These are phyloP conservation scores for Ascidia mentula DNA, from an alignment of 23 tunicate genomes.

Conservation along the genomic window DNA sequence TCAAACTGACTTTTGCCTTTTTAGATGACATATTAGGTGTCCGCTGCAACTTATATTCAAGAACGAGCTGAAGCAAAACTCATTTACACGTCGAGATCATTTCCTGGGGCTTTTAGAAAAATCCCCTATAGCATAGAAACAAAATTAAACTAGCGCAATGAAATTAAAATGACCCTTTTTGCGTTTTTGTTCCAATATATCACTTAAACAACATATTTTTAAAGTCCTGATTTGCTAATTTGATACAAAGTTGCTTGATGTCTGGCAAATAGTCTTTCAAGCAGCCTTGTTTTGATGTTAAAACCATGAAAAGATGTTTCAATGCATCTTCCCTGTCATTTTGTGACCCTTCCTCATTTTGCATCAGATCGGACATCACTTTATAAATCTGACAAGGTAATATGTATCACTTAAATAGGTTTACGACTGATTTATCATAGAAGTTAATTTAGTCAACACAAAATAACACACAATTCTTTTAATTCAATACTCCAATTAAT, in stretches of 20 bases:
- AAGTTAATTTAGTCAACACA: no score
- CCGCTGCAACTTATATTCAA: no score
- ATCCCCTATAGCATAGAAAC: conserved; percentile 6
- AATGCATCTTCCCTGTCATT: not conserved
- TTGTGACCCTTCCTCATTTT: not conserved
- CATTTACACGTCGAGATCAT: no score
- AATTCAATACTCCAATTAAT: no score
- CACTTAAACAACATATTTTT: not conserved
- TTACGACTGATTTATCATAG: no score
- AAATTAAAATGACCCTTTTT: not conserved
- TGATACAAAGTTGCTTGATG: not conserved
- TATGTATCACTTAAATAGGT: not conserved
- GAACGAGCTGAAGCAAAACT: no score
- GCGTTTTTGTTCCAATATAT: not conserved
- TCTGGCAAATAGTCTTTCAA: not conserved
- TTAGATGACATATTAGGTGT: conserved; percentile 17
- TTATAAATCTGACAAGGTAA: not conserved
- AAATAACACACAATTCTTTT: no score
- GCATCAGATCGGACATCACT: not conserved
- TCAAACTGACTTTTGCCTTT: conserved; percentile 29
- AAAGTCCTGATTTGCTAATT: not conserved
- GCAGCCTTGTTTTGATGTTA: not conserved
- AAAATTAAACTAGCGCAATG: no score
- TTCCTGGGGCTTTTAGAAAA: not conserved
- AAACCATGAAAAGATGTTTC: not conserved